phyloP scores from a whole-genome alignment of 1,140 invertebrate species.

The Eciton burchellii region DNA sequence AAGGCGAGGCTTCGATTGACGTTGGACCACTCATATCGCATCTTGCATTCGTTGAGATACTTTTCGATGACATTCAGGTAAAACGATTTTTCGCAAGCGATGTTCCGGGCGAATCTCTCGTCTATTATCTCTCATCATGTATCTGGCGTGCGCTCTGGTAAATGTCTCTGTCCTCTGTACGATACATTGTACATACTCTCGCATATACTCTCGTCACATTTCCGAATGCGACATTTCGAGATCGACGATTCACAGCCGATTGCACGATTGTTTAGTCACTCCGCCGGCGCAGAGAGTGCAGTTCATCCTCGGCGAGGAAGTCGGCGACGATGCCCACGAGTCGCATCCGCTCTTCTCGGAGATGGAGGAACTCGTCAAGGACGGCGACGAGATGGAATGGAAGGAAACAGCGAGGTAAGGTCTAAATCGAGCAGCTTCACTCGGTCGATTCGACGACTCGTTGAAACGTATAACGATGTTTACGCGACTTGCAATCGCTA shows the following conservation, averaged over 20 bases:
- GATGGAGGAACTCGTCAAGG: slow-evolving; percentile 96
- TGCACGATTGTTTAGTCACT: slow-evolving; percentile 88
- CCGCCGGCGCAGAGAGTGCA: slow-evolving; percentile 96
- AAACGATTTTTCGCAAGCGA: slow-evolving; percentile 26
- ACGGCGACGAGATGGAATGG: slow-evolving; percentile 97
- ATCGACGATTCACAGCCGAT: slow-evolving; percentile 1
- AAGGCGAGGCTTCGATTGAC: background rate
- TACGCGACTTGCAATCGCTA: background rate
- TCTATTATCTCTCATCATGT: slow-evolving; percentile 18
- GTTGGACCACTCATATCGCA: slow-evolving; percentile 22
- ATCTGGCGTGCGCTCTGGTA: slow-evolving; percentile 29
- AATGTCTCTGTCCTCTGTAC: slow-evolving; percentile 37
- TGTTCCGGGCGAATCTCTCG: slow-evolving; percentile 16
- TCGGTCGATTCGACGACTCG: background rate
- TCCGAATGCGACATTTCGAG: background rate
- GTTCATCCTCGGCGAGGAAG: slow-evolving; percentile 97
- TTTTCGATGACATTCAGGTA: background rate
- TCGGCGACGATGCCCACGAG: slow-evolving; percentile 93
- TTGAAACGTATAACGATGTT: background rate
- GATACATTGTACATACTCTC: slow-evolving; percentile 33
- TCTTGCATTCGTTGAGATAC: background rate
- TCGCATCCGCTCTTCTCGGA: slow-evolving; percentile 97
- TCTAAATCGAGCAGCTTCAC: background rate
- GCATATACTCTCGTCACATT: slow-evolving; percentile 9
- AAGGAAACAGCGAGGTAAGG: slow-evolving; percentile 96